Percentiles rank a stretch among this genome's conserved stretches.
phyloP scores from a whole-genome alignment of 1,140 invertebrate species.

The Eciton burchellii region DNA sequence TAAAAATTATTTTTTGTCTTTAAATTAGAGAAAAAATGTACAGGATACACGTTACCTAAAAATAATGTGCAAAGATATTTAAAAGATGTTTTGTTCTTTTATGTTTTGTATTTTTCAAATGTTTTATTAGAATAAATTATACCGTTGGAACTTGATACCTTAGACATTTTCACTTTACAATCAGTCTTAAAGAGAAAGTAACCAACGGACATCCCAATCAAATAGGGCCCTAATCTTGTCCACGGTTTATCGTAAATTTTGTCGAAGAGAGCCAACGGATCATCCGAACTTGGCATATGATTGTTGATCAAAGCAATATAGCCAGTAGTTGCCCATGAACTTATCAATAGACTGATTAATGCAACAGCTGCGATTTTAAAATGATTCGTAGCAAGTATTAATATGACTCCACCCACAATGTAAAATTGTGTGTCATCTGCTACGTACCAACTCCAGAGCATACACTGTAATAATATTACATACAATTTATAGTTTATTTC shows the following conservation, averaged over 20 bases:
- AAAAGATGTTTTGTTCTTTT: neutral
- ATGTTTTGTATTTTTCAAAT: neutral
- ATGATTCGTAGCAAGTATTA: conserved; percentile 91
- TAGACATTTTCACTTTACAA: conserved; percentile 91
- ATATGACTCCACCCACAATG: conserved; percentile 91
- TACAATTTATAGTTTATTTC: neutral
- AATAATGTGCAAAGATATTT: neutral
- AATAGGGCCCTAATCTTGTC: conserved; percentile 92
- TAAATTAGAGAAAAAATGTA: neutral
- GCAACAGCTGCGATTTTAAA: conserved; percentile 90
- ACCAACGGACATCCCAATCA: conserved; percentile 93
- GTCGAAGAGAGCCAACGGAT: conserved; percentile 93
- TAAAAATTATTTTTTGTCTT: conserved; percentile 24
- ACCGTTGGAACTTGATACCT: conserved; percentile 82
- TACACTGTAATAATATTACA: conserved; percentile 87
- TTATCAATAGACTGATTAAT: conserved; percentile 88
- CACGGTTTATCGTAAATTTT: conserved; percentile 96
- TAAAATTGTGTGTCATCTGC: conserved; percentile 95
- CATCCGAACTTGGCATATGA: conserved; percentile 92
- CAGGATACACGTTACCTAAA: neutral
- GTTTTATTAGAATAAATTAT: neutral
- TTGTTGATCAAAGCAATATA: conserved; percentile 92
- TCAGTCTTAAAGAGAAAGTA: conserved; percentile 94
- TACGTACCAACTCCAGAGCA: conserved; percentile 96
- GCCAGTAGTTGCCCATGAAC: conserved; percentile 92